Conservation (phyloP, 2,113 vertebrate species). For the Varanus komodoensis region DNA sequence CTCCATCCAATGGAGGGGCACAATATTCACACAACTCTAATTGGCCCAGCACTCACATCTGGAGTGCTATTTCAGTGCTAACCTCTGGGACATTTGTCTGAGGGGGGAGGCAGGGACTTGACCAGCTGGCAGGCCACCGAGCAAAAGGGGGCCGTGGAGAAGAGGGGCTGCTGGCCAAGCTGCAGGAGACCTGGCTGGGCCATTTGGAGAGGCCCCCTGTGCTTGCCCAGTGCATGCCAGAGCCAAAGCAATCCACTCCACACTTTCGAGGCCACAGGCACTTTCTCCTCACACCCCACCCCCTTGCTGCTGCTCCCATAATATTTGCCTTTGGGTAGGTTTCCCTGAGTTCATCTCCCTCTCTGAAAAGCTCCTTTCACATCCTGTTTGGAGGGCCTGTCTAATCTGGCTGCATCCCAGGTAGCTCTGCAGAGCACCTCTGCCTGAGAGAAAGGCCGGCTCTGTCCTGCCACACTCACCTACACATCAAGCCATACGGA, state of each 20-base stretch:
- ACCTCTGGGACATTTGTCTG: background rate
- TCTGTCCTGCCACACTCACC: background rate
- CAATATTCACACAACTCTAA: background rate
- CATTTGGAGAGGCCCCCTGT: background rate
- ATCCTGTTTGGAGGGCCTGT: background rate
- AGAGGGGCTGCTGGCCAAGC: background rate
- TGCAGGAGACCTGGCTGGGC: background rate
- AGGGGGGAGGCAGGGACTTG: background rate
- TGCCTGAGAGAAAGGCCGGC: slow-evolving; percentile 3
- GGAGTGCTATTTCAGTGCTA: background rate
- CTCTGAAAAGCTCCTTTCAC: slow-evolving; percentile 41
- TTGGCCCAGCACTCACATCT: background rate
- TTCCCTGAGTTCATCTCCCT: background rate
- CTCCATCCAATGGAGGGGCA: too few relatives aligned
- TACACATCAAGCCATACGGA: background rate
- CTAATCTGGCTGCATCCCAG: slow-evolving; percentile 16
- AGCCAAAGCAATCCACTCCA: slow-evolving; percentile 15
- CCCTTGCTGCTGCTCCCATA: slow-evolving; percentile 16
- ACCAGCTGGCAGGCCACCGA: background rate
- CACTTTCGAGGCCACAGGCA: background rate
- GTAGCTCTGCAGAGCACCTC: background rate
- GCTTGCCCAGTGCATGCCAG: background rate
- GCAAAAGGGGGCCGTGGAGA: too few relatives aligned
- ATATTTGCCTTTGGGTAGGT: slow-evolving; percentile 31
- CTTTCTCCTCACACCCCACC: slow-evolving; percentile 9